Evolutionary conservation across 1,140 invertebrate species (phyloP).

Genomic region (Rhopalosiphum maidis): DNA sequence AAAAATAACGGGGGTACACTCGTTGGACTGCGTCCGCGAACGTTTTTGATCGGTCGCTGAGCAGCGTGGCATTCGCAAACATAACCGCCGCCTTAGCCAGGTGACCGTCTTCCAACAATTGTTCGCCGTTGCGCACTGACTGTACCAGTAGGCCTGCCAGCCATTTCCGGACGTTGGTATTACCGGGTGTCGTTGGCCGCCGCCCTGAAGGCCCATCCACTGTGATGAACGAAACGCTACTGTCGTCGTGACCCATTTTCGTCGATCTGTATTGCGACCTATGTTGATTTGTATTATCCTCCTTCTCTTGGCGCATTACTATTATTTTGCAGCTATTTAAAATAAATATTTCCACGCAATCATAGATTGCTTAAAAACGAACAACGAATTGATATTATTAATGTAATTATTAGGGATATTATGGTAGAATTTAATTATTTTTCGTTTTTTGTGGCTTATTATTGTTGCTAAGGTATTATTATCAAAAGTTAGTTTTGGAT

Average conservation of each 20-base stretch:
- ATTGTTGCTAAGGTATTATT: not conserved
- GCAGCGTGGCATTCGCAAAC: conserved; percentile 10
- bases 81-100: not conserved
- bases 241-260: not conserved
- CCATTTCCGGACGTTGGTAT: not conserved
- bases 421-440: too few species aligned
- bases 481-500: not conserved
- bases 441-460: not conserved
- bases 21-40: not conserved
- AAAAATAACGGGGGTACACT: not conserved
- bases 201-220: fast-evolving
- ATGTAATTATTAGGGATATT: too few species aligned
- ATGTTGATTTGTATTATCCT: not conserved
- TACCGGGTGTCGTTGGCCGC: not conserved
- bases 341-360: not conserved
- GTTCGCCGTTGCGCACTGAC: not conserved
- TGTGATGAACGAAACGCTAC: not conserved
- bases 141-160: not conserved
- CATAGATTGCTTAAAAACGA: not conserved
- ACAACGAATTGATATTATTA: not conserved
- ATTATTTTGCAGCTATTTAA: not conserved
- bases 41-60: not conserved
- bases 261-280: not conserved
- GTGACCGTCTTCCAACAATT: not conserved
- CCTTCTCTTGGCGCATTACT: not conserved